Evolutionary conservation across 64 coral and sea anemone species (phyloP).

Genomic region (Orbicella faveolata): DNA sequence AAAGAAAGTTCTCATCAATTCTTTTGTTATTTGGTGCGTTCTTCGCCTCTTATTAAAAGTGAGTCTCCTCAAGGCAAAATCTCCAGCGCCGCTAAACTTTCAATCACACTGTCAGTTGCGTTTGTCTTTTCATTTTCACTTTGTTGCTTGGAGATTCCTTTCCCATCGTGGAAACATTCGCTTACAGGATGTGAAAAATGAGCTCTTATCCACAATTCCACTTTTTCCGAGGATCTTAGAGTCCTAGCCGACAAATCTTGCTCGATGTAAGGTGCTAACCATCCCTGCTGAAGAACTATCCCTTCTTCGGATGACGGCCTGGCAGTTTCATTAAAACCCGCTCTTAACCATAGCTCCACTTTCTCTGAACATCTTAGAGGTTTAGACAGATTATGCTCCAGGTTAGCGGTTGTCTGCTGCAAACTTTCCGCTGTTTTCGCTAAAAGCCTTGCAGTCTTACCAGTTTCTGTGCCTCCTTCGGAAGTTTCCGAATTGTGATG

Average conservation of each 20-base stretch:
- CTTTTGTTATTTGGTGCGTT: too few relatives aligned
- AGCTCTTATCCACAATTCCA: conserved; percentile 29
- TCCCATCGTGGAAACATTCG: not conserved
- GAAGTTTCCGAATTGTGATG: not conserved
- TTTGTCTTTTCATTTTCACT: conserved; percentile 14
- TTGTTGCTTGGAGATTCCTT: not conserved
- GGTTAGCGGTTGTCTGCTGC: not conserved
- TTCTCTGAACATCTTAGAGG: not conserved
- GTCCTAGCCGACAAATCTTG: conserved; percentile 4
- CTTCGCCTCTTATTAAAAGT: too few relatives aligned
- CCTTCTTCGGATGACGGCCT: not conserved
- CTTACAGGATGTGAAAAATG: conserved; percentile 9
- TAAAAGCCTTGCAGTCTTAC: not conserved
- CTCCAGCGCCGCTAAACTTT: conserved; percentile 26
- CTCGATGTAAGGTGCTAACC: conserved; percentile 29
- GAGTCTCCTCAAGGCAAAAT: not conserved
- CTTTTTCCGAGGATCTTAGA: conserved; percentile 32
- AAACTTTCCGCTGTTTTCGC: not conserved
- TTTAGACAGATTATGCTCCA: not conserved
- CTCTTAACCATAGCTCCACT: not conserved
- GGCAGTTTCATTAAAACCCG: not conserved
- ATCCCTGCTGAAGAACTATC: not conserved
- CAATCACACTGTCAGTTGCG: conserved; percentile 2
- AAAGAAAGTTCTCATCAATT: too few relatives aligned
- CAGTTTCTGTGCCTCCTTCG: not conserved